These are phyloP conservation scores for Hydractinia echinata DNA, from an alignment of 30 jellyfish, hydroid and myxozoan species.

Conservation along the genomic window DNA sequence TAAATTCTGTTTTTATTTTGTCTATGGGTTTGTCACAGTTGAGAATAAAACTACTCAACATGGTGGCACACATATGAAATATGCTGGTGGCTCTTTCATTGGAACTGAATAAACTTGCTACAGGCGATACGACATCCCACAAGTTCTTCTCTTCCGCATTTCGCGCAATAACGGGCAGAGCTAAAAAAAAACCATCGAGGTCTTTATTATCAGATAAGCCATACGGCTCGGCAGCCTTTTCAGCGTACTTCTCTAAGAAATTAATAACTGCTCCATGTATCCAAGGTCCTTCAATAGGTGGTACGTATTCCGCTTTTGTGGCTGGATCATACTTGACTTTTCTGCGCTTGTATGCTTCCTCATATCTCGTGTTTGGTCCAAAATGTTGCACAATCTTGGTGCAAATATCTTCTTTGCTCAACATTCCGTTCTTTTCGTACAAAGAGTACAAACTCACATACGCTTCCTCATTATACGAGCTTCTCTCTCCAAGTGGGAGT, in stretches of 20 bases:
- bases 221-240: background rate
- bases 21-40: constrained; percentile 8
- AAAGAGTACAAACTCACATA: constrained; percentile 7
- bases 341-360: constrained; percentile 20
- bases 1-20: background rate
- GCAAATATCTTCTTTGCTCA: constrained; percentile 13
- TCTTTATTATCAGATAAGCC: constrained; percentile 27
- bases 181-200: constrained; percentile 3
- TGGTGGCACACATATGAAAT: background rate
- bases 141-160: constrained; percentile 5
- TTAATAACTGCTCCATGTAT: constrained; percentile 22
- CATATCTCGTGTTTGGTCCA: constrained; percentile 28
- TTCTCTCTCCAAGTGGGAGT: constrained; percentile 26
- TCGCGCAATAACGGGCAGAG: constrained; percentile 9
- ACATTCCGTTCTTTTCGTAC: background rate
- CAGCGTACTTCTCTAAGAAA: constrained; percentile 22
- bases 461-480: constrained; percentile 28
- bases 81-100: background rate
- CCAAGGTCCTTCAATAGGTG: constrained; percentile 41
- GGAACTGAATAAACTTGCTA: constrained; percentile 11
- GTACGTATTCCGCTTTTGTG: background rate
- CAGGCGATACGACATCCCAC: constrained; percentile 23
- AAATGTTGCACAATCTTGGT: constrained; percentile 5
- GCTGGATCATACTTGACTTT: background rate
- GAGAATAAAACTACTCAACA: constrained; percentile 4